Evolutionary conservation across 2,888 invertebrate genomes (phyloP).

Genomic region (Eilema griseolum): DNA sequence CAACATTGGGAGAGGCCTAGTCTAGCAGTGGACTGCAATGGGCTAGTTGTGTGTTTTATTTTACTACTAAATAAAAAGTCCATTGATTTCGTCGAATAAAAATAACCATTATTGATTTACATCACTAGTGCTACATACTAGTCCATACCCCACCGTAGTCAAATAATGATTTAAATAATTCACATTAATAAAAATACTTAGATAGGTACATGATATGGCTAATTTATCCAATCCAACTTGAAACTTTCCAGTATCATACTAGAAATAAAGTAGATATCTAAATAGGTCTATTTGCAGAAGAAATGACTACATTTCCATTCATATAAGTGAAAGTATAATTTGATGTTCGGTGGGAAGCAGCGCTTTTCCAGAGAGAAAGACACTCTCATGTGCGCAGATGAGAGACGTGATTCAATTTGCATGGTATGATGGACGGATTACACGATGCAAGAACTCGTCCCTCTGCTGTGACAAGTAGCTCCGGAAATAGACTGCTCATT

Average conservation of each 20-base stretch:
- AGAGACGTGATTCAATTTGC: constrained; percentile 85
- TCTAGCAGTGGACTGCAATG: too few relatives aligned
- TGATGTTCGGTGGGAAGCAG: constrained; percentile 51
- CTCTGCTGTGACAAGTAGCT: constrained; percentile 59
- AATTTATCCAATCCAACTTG: background rate
- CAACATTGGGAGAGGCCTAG: too few relatives aligned
- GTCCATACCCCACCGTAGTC: too few relatives aligned
- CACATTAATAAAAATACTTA: background rate
- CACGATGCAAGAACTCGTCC: constrained; percentile 62
- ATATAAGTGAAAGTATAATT: constrained; percentile 39
- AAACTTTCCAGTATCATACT: background rate
- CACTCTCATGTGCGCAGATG: constrained; percentile 75
- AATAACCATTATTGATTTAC: too few relatives aligned
- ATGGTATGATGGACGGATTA: constrained; percentile 82
- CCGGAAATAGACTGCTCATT: constrained; percentile 51
- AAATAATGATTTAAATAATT: background rate
- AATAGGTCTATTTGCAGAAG: constrained; percentile 33
- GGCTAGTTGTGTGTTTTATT: too few relatives aligned
- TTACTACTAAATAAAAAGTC: background rate
- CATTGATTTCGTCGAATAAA: background rate
- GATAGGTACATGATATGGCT: background rate
- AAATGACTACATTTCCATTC: constrained; percentile 38
- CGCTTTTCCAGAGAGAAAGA: constrained; percentile 62
- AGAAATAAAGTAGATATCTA: constrained; percentile 2
- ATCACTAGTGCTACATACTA: too few relatives aligned